Base-by-base conservation (phyloP, 2,888 invertebrate genomes). In the Megastigmus dorsalis region DNA sequence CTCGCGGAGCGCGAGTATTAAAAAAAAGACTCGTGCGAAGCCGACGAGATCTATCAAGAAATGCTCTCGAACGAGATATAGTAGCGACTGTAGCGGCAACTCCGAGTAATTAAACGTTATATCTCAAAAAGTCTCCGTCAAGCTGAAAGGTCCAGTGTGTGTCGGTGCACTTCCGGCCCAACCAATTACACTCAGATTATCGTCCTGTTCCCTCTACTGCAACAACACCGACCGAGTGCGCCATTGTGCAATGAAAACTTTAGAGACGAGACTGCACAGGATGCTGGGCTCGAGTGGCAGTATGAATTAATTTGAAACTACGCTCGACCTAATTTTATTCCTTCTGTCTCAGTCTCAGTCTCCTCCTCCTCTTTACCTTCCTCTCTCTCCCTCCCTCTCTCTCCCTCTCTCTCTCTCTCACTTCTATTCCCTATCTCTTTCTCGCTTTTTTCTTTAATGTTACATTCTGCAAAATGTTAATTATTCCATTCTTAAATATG, bases 131-230 rank as follows among this genome's bases (percentile, higher is more conserved):
- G 82, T 84, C 82, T 80, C 75, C 76, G 57, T 60, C 4, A n/a
- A 57, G 45, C 45, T 33, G 67, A 67, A 36, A 33, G 48, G 45
- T 43, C 52, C 38, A 43, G 60, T 73, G 62, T 57, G 50, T 75
- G 62, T 77, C 73, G n/a, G n/a, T n/a, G n/a, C n/a, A 67, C 77
- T 78, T 80, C 81, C 78, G 78, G 77, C 79, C 79, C 82, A 81
- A 80, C 81, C 84, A 84, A 84, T 84, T 84, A 84, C 81, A 79
- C 76, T 76, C 78, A 80, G 80, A 82, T 84, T 83, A 84, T 81
- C 81, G 82, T 81, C 79, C 79, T 52, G 30, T 66, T 68, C 52
- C 41, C 41, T 50, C 48, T 18, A 23, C 28, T 28, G 54, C 62
- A 10, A 62, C 62, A 70, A 30, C 62, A 18, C 5, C 38, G n/a